phyloP scores from a whole-genome alignment of 2,888 invertebrate species.

The Cordilura impudica region DNA sequence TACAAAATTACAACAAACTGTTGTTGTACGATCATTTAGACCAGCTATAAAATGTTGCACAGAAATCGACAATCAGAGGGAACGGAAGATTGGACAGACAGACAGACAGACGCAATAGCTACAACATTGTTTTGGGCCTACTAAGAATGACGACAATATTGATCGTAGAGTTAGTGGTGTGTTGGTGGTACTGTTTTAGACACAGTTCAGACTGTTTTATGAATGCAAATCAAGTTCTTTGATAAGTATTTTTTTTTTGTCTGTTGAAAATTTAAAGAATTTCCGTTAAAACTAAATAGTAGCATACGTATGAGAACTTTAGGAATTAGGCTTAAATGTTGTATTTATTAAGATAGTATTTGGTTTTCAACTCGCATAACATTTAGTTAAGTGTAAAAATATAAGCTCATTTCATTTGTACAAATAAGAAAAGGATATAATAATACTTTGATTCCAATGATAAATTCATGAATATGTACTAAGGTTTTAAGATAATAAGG shows the following conservation, averaged over 20 bases:
- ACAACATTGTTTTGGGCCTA: background rate
- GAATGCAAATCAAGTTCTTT: slow-evolving; percentile 47
- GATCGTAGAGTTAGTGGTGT: background rate
- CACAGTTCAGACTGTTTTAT: slow-evolving; percentile 31
- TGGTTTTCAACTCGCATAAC: too few relatives aligned
- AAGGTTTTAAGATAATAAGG: too few relatives aligned
- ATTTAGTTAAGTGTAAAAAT: background rate
- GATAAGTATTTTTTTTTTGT: slow-evolving; percentile 26
- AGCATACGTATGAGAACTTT: slow-evolving; percentile 48
- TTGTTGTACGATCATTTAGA: slow-evolving; percentile 32
- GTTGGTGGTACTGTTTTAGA: slow-evolving; percentile 15
- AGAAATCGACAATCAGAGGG: background rate
- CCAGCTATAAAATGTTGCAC: slow-evolving; percentile 11
- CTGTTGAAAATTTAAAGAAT: slow-evolving; percentile 35
- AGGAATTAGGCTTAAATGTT: background rate
- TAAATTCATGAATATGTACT: too few relatives aligned
- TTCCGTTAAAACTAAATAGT: slow-evolving; percentile 12
- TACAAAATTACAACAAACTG: background rate
- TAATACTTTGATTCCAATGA: background rate
- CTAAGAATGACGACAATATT: slow-evolving; percentile 2
- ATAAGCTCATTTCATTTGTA: too few relatives aligned
- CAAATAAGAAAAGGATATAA: background rate
- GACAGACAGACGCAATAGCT: slow-evolving; percentile 1
- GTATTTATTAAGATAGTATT: background rate
- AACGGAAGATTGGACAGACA: background rate